Conservation (phyloP, 2,113 vertebrate genomes). For the Opisthocomus hoazin region DNA sequence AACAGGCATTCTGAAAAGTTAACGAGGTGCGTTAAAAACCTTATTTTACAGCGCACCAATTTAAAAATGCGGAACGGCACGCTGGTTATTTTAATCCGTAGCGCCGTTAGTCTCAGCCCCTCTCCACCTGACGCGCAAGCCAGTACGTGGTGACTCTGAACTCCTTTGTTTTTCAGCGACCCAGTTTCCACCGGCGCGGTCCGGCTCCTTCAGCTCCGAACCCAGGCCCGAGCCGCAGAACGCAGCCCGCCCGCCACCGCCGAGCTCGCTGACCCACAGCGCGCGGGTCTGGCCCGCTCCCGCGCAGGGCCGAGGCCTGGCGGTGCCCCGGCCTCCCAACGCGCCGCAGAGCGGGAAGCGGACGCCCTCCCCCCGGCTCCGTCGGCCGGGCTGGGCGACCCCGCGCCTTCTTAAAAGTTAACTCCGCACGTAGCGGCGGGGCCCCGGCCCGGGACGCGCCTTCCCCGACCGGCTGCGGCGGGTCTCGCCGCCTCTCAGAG, state of each 20-base stretch:
- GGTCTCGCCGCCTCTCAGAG: rapidly evolving
- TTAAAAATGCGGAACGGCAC: neutral
- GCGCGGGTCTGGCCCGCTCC: rapidly evolving
- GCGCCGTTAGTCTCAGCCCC: neutral
- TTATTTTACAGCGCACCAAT: neutral
- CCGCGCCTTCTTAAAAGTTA: neutral
- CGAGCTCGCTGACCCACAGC: rapidly evolving
- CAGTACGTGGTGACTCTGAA: neutral
- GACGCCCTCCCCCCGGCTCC: rapidly evolving
- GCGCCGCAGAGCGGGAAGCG: rapidly evolving
- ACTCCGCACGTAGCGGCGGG: neutral
- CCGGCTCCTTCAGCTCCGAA: neutral
- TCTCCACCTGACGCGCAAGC: neutral
- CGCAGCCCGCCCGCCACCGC: no score
- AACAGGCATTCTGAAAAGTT: neutral
- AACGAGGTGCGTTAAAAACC: neutral
- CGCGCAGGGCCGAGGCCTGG: neutral
- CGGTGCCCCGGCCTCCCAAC: neutral
- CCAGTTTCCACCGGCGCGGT: neutral
- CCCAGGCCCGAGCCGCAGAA: no score
- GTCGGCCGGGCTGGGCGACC: rapidly evolving
- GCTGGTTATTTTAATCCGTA: neutral
- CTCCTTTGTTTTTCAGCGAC: neutral
- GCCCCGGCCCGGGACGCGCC: neutral
- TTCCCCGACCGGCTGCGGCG: neutral